Evolutionary conservation across 2,113 vertebrate species (phyloP).

Genomic region (Lophochroa leadbeateri): DNA sequence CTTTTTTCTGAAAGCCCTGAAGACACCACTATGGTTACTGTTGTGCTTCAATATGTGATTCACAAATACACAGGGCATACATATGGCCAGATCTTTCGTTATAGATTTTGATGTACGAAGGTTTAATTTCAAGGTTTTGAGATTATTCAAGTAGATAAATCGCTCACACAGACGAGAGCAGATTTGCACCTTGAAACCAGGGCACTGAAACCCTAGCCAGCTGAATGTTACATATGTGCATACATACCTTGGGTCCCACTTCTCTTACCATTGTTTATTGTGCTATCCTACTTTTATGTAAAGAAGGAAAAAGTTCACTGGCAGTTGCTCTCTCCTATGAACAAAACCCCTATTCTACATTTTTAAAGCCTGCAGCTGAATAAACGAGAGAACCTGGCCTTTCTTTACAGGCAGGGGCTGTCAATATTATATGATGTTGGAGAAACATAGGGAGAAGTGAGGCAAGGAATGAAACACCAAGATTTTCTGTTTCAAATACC

Average conservation of each 20-base stretch:
- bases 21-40: background rate
- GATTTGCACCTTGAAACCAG: background rate
- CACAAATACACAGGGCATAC: background rate
- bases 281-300: conserved; percentile 56
- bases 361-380: conserved; percentile 70
- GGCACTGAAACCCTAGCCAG: background rate
- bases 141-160: background rate
- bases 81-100: background rate
- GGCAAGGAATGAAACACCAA: conserved; percentile 67
- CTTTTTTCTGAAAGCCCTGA: background rate
- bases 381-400: conserved; percentile 66
- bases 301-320: conserved; percentile 69
- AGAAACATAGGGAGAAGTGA: conserved; percentile 70
- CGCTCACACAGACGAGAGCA: background rate
- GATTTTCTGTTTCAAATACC: conserved; percentile 75
- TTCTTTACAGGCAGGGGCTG: conserved; percentile 63
- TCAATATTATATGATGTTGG: conserved; percentile 71
- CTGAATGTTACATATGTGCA: background rate
- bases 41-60: accelerated
- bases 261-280: conserved; percentile 67
- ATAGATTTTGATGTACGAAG: background rate
- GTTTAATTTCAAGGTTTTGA: background rate
- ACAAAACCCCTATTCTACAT: conserved; percentile 68
- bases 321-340: conserved; percentile 49
- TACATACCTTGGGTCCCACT: conserved; percentile 17